Evolutionary conservation across 1,140 invertebrate genomes (phyloP).

Genomic region (Heliconius congener): DNA sequence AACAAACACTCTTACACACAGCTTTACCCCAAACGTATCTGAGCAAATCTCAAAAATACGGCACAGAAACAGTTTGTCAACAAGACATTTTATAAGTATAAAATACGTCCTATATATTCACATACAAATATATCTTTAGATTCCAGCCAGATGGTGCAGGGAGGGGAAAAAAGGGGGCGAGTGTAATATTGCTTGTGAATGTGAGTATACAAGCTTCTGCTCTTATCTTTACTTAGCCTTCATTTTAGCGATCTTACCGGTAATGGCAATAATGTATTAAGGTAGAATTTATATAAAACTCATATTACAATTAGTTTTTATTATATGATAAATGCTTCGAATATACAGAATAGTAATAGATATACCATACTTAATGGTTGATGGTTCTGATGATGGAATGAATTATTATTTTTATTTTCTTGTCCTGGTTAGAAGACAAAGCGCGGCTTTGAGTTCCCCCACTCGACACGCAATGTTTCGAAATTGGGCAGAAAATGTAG

Average conservation of each 20-base stretch:
- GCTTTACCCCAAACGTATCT: too few species aligned
- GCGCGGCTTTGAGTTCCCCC: too few species aligned
- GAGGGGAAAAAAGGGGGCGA: conserved; percentile 62
- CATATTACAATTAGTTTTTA: neutral
- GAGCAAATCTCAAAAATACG: neutral
- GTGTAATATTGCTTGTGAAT: conserved; percentile 69
- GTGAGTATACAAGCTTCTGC: conserved; percentile 45
- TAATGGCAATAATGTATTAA: neutral
- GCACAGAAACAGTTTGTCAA: neutral
- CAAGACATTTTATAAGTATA: conserved; percentile 13
- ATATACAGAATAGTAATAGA: too few species aligned
- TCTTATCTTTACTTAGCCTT: conserved; percentile 8
- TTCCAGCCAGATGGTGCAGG: conserved; percentile 64
- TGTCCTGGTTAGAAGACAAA: too few species aligned
- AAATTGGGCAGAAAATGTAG: too few species aligned
- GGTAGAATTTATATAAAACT: neutral
- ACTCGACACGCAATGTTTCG: too few species aligned
- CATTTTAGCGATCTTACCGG: neutral
- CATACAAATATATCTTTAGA: conserved; percentile 45
- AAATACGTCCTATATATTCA: conserved; percentile 4
- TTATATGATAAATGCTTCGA: neutral
- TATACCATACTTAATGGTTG: too few species aligned
- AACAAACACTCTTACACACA: too few species aligned
- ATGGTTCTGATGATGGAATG: too few species aligned
- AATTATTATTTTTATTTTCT: too few species aligned